A percentile compares a stretch with the other conserved stretches of the same genome.
Conservation (phyloP, 2,888 invertebrate genomes). For the Cerastis rubricosa region DNA sequence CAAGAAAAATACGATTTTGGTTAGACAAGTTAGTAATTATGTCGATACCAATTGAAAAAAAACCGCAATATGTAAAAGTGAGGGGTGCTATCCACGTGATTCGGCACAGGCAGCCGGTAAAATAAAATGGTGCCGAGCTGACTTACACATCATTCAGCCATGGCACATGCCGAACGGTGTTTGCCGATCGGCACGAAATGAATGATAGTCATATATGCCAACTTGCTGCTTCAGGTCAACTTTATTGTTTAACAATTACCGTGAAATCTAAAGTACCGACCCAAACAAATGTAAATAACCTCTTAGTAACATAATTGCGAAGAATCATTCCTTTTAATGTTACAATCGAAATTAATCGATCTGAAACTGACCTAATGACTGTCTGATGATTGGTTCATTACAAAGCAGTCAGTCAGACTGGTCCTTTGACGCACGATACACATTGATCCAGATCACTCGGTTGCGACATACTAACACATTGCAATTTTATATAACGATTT, state of each 20-base stretch:
- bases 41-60: not conserved
- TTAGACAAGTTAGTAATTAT: too few relatives aligned
- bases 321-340: constrained; percentile 11
- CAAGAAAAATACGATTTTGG: not conserved
- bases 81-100: not conserved
- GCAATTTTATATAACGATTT: constrained; percentile 28
- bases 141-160: not conserved
- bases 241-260: not conserved
- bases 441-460: constrained; percentile 45
- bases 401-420: constrained; percentile 12
- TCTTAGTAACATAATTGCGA: not conserved
- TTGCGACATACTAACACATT: constrained; percentile 29
- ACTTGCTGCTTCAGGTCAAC: not conserved
- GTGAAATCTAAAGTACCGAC: not conserved
- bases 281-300: not conserved
- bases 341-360: constrained; percentile 48
- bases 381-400: constrained; percentile 41
- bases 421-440: constrained; percentile 47
- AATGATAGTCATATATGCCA: not conserved
- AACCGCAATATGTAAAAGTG: not conserved
- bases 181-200: not conserved
- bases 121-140: not conserved
- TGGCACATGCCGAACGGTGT: not conserved
- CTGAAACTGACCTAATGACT: constrained; percentile 24
- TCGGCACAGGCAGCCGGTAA: not conserved